Conservation (phyloP, 1,140 invertebrate genomes). For the Oscheius sp. region DNA sequence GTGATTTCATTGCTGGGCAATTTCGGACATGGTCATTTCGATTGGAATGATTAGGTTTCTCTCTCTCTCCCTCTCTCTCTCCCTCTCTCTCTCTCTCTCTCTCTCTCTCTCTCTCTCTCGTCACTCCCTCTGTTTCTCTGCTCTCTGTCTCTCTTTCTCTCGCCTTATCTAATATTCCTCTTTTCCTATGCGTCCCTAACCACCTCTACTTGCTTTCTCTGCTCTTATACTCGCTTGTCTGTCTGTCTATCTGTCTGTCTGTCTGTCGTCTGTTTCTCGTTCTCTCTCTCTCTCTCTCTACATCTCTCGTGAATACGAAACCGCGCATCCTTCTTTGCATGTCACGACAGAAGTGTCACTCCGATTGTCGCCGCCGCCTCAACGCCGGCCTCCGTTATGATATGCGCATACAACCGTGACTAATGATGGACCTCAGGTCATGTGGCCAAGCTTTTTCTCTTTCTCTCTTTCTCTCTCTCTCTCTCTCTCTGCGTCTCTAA, state of each 20-base stretch:
- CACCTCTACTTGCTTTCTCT: too few relatives aligned
- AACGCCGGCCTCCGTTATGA: background rate
- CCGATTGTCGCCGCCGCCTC: too few relatives aligned
- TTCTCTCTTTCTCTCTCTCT: too few relatives aligned
- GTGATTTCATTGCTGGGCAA: too few relatives aligned
- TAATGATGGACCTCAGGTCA: too few relatives aligned
- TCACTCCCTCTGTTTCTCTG: background rate
- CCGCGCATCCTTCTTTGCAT: background rate
- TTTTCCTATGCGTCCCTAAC: too few relatives aligned
- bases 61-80: too few relatives aligned
- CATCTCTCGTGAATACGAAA: background rate
- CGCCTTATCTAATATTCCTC: background rate
- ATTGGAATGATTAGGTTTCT: too few relatives aligned
- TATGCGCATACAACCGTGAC: background rate
- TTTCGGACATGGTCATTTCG: too few relatives aligned
- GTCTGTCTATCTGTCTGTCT: background rate
- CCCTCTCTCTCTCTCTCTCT: background rate
- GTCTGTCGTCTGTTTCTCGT: background rate
- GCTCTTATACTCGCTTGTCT: too few relatives aligned
- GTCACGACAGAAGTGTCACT: slow-evolving; percentile 6
- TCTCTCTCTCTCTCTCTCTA: background rate
- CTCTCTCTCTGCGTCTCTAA: too few relatives aligned
- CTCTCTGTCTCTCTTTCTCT: background rate
- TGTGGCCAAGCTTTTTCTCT: too few relatives aligned
- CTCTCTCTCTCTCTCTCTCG: background rate